phyloP scores from a whole-genome alignment of 1,140 invertebrate genomes.

The Anastrepha obliqua region DNA sequence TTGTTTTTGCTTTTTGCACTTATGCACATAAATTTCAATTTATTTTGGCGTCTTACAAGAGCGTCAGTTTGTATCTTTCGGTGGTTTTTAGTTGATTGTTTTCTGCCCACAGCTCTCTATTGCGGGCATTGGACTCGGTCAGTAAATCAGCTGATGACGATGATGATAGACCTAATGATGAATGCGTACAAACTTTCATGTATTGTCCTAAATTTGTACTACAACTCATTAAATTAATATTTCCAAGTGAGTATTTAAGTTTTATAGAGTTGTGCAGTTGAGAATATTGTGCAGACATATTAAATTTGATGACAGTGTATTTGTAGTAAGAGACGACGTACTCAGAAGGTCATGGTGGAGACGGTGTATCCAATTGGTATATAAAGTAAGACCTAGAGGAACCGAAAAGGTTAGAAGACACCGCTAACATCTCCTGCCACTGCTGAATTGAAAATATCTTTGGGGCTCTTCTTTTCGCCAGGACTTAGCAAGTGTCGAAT shows the following conservation, averaged over 20 bases:
- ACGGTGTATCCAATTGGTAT: too few relatives aligned
- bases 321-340: too few relatives aligned
- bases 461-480: too few relatives aligned
- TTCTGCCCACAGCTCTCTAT: background rate
- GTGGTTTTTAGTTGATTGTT: background rate
- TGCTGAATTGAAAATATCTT: too few relatives aligned
- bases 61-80: background rate
- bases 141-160: constrained; percentile 15
- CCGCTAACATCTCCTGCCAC: too few relatives aligned
- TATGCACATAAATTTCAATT: constrained; percentile 40
- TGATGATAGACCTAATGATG: background rate
- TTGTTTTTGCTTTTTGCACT: background rate
- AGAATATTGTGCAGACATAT: too few relatives aligned
- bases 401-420: too few relatives aligned
- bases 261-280: too few relatives aligned
- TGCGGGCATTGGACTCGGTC: background rate
- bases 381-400: too few relatives aligned
- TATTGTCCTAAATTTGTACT: background rate
- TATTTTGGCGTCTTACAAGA: constrained; percentile 6
- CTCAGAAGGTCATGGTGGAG: too few relatives aligned
- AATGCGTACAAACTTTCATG: background rate
- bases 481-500: too few relatives aligned
- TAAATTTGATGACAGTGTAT: too few relatives aligned
- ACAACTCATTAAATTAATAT: background rate
- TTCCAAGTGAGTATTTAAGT: background rate